Evolutionary conservation across 1,140 invertebrate species (phyloP), one percentile per base, ranked within the genome.

Genomic region (Armadillidium nasatum): DNA sequence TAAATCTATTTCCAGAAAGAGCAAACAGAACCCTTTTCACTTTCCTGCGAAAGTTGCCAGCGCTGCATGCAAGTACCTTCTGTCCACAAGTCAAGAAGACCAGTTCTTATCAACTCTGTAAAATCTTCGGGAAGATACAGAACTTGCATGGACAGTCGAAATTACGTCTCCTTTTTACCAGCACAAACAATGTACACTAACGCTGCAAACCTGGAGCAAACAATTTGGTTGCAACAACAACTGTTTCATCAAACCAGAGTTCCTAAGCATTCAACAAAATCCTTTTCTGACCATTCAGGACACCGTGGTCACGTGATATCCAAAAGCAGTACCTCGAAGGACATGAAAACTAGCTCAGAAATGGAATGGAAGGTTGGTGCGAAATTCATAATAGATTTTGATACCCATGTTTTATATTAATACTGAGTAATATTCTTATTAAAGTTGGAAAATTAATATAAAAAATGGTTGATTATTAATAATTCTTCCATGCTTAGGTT

Each of bases 161-260:
- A 60, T 19, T 60, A 60, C 50, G 50, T 60, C 19, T 60, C 50
- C 19, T 60, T 60, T 19, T 13, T 60, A 19, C 50, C 50, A 15
- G 50, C 85, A 0, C 86, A 88, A 21, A 88, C 88, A 0, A 91
- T 91, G 90, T 92, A 91, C 83, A 92, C 91, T 7, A 91, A 91
- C 81, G 87, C 88, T 33, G 90, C 89, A 4, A 91, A 92, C 83
- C 83, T 92, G 15, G 88, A 91, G 79, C 89, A 91, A 82, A 92
- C 91, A 10, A 92, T 92, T 83, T 84, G 89, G 77, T 84, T 91
- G 4, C 91, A 92, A 80, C 90, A 92, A 80, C 88, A 91, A 82
- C 82, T 91, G 11, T 90, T 92, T 80, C 88, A 88, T 54, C 88
- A 89, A 81, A 87, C 88, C 4, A 23, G 75, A 45, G 45, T 71